phyloP scores from a whole-genome alignment of 2,888 invertebrate species.

The Hyposoter dolosus region DNA sequence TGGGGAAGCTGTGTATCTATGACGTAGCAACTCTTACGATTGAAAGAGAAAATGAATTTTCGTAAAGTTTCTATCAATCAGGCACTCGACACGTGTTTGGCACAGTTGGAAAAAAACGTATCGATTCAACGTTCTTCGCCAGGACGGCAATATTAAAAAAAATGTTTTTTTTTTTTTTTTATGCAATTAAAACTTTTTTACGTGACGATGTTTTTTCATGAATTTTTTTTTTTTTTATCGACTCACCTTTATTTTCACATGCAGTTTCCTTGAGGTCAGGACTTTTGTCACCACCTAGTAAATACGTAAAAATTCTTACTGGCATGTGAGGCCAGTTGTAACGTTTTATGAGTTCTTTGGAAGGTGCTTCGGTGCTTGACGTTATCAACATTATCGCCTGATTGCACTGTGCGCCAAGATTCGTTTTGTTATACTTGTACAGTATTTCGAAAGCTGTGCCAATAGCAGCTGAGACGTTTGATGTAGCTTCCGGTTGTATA shows the following conservation, averaged over 20 bases:
- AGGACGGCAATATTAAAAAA: not conserved
- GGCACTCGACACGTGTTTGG: not conserved
- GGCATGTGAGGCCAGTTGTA: conserved; percentile 98
- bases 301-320: conserved; percentile 97
- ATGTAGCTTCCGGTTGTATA: conserved; percentile 91
- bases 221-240: not conserved
- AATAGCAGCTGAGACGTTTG: conserved; percentile 97
- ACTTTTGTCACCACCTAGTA: conserved; percentile 96
- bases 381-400: conserved; percentile 99
- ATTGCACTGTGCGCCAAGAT: conserved; percentile 97
- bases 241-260: conserved; percentile 96
- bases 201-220: not conserved
- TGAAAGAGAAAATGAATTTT: not conserved
- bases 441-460: conserved; percentile 96
- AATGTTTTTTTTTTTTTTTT: not conserved
- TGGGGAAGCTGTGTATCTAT: not conserved
- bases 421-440: conserved; percentile 94
- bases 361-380: conserved; percentile 93
- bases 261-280: conserved; percentile 97
- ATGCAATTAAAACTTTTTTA: too few relatives aligned
- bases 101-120: not conserved
- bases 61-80: not conserved
- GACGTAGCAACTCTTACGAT: not conserved
- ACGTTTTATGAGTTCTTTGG: conserved; percentile 89
- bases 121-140: not conserved